A percentile compares a stretch with the other conserved stretches of the same genome.
Conservation (phyloP, 2,797 vertebrate species). For the Hemibagrus guttatus region DNA sequence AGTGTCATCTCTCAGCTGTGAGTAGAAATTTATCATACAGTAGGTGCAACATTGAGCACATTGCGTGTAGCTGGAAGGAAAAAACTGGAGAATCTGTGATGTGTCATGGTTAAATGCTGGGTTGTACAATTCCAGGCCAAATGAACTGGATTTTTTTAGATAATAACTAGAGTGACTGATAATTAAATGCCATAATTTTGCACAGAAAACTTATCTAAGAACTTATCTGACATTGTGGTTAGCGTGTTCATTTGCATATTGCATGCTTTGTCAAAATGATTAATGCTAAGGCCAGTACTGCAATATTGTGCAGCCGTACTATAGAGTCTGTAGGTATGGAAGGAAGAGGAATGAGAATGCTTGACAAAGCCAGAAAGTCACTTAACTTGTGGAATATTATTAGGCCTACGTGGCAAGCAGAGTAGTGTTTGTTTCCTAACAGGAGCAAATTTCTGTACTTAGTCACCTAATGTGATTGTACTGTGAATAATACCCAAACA, state of each 20-base stretch:
- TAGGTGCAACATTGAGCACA: slow-evolving; percentile 3
- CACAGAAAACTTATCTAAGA: neutral
- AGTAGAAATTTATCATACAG: neutral
- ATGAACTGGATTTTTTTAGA: neutral
- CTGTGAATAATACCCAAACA: slow-evolving; percentile 18
- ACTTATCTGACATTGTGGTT: neutral
- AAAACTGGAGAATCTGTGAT: neutral
- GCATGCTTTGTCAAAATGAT: slow-evolving; percentile 10
- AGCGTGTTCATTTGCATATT: neutral
- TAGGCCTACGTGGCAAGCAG: slow-evolving; percentile 43
- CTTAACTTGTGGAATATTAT: slow-evolving; percentile 51
- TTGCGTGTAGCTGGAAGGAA: neutral
- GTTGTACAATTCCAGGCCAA: neutral
- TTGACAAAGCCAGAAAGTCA: slow-evolving; percentile 46
- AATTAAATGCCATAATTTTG: neutral
- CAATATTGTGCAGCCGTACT: neutral
- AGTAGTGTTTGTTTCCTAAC: slow-evolving; percentile 51
- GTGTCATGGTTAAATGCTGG: neutral
- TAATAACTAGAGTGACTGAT: neutral
- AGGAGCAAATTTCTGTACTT: slow-evolving; percentile 47
- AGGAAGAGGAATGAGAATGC: slow-evolving; percentile 39
- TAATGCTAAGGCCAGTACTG: slow-evolving; percentile 10
- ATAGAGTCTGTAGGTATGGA: slow-evolving; percentile 21
- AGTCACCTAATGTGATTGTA: slow-evolving; percentile 35
- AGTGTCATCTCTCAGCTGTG: neutral